A percentile compares a stretch with the other conserved stretches of the same genome.
Conservation (phyloP, 2,113 vertebrate species). For the Nothocercus julius region DNA sequence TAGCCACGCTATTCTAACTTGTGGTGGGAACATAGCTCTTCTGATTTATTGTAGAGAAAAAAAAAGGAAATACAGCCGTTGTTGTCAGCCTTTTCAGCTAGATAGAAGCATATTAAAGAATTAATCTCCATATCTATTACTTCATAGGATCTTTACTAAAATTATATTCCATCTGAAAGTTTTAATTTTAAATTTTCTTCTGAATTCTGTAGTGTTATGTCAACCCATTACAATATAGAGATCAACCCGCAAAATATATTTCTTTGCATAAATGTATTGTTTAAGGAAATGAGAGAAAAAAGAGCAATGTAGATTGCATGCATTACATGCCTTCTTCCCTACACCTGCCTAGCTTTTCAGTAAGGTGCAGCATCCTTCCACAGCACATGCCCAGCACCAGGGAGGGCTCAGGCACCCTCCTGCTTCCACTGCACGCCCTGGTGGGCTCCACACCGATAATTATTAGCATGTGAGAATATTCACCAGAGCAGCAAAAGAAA, state of each 20-base stretch:
- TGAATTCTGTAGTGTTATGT: background rate
- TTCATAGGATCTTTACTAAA: background rate
- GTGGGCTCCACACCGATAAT: background rate
- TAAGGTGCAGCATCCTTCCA: background rate
- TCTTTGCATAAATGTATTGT: background rate
- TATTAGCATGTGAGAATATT: background rate
- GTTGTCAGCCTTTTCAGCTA: background rate
- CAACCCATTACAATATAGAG: background rate
- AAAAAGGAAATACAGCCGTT: background rate
- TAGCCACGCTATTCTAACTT: background rate
- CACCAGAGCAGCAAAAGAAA: background rate
- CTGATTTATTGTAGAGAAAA: background rate
- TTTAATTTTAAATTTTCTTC: background rate
- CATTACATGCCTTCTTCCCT: background rate
- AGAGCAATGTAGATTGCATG: background rate
- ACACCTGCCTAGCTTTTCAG: background rate
- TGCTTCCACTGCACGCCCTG: background rate
- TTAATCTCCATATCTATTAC: background rate
- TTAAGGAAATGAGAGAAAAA: background rate
- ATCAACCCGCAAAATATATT: background rate
- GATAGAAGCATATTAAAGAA: background rate
- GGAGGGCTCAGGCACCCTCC: background rate
- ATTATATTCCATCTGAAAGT: background rate
- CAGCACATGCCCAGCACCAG: fast-evolving
- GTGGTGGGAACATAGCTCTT: background rate